These are phyloP conservation scores for Cotesia glomerata DNA, from an alignment of 1,140 invertebrate genomes.

Conservation along the genomic window DNA sequence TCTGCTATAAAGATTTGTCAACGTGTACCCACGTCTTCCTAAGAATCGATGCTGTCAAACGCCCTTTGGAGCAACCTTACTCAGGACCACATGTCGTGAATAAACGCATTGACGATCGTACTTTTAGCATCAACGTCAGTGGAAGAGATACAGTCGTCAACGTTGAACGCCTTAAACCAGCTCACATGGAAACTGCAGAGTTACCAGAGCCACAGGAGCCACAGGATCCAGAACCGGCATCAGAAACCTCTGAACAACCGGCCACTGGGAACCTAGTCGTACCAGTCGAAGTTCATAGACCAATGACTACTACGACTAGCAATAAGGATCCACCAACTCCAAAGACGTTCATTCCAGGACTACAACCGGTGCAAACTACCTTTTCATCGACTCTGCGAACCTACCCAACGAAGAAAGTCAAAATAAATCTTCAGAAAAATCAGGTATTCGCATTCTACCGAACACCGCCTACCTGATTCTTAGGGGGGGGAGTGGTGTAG, in stretches of 20 bases:
- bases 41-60: constrained; percentile 29
- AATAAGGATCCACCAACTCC: neutral
- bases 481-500: too few relatives aligned
- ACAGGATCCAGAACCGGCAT: too few relatives aligned
- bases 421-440: neutral
- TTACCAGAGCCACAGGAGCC: too few relatives aligned
- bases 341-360: neutral
- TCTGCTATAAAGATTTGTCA: constrained; percentile 30
- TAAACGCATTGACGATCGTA: constrained; percentile 25
- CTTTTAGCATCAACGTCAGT: constrained; percentile 24
- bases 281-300: neutral
- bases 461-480: too few relatives aligned
- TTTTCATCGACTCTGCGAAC: neutral
- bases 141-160: neutral
- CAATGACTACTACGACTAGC: neutral
- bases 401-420: neutral
- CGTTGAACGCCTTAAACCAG: constrained; percentile 13
- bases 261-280: neutral
- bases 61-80: constrained; percentile 37
- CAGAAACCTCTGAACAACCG: neutral
- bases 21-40: constrained; percentile 39
- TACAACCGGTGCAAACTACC: neutral
- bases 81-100: constrained; percentile 38
- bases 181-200: neutral
- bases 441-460: too few relatives aligned